Percentiles rank a stretch among this genome's conserved stretches.
Conservation (phyloP, 2,888 invertebrate genomes). For the Heterodera filipjevi region DNA sequence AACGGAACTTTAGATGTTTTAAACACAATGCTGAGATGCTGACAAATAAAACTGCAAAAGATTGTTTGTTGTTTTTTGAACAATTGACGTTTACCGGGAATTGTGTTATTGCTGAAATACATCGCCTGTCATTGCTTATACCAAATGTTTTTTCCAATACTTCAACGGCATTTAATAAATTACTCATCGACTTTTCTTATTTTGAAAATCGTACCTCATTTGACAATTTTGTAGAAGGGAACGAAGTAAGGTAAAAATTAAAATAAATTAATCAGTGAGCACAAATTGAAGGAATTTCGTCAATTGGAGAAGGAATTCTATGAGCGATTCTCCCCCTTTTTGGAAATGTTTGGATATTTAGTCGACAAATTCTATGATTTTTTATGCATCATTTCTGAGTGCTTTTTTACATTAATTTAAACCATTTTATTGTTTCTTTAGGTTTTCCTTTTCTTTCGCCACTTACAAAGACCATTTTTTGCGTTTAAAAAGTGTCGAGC, state of each 20-base stretch:
- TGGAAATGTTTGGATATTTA: slow-evolving; percentile 85
- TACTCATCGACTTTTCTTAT: slow-evolving; percentile 47
- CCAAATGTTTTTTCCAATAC: slow-evolving; percentile 61
- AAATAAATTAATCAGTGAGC: background rate
- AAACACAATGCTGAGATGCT: too few species aligned
- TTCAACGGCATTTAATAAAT: slow-evolving; percentile 34
- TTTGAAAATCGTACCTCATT: slow-evolving; percentile 45
- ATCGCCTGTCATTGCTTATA: slow-evolving; percentile 46
- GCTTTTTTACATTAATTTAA: background rate
- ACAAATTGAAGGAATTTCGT: slow-evolving; percentile 75
- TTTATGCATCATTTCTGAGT: slow-evolving; percentile 82
- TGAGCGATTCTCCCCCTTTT: slow-evolving; percentile 83
- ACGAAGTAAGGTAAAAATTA: slow-evolving; percentile 32
- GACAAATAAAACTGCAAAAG: background rate
- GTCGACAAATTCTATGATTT: slow-evolving; percentile 95
- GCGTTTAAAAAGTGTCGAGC: slow-evolving; percentile 13
- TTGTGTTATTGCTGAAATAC: slow-evolving; percentile 52
- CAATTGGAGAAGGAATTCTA: slow-evolving; percentile 90
- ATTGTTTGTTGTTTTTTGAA: slow-evolving; percentile 21
- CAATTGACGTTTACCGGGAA: slow-evolving; percentile 39
- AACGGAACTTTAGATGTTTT: too few species aligned
- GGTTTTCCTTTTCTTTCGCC: slow-evolving; percentile 1
- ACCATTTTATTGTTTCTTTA: background rate
- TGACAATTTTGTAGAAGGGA: slow-evolving; percentile 72
- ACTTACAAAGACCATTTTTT: slow-evolving; percentile 13